Conservation (phyloP, 2,113 vertebrate genomes). For the Eublepharis macularius region DNA sequence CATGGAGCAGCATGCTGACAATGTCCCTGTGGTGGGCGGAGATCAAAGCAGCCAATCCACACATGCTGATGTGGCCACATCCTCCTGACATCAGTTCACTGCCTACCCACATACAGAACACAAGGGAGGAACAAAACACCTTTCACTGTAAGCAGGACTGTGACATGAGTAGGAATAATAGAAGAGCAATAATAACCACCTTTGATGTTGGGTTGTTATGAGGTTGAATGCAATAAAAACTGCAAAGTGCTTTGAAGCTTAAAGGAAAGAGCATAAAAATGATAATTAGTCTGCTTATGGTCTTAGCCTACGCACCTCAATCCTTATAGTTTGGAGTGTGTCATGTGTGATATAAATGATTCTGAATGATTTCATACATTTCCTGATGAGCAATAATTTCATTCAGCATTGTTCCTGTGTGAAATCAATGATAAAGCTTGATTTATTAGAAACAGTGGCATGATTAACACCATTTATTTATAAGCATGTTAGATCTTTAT, state of each 20-base stretch:
- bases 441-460: not conserved
- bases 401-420: not conserved
- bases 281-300: not conserved
- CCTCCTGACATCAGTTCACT: no score
- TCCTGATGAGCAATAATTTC: not conserved
- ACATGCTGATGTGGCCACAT: no score
- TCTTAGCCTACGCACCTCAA: not conserved
- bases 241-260: not conserved
- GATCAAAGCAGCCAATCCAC: no score
- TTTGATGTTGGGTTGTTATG: not conserved
- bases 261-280: not conserved
- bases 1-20: no score
- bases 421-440: not conserved
- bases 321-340: not conserved
- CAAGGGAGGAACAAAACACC: no score
- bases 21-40: no score
- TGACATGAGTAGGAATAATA: no score
- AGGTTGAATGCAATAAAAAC: not conserved
- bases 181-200: not conserved
- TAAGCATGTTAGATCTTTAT: not conserved
- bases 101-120: no score
- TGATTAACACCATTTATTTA: not conserved
- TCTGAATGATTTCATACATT: not conserved
- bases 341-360: not conserved
- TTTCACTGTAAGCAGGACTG: no score